A percentile compares a stretch with the other conserved stretches of the same genome.
phyloP scores from a whole-genome alignment of 2,113 vertebrate species.

The Leucopternis melanops region DNA sequence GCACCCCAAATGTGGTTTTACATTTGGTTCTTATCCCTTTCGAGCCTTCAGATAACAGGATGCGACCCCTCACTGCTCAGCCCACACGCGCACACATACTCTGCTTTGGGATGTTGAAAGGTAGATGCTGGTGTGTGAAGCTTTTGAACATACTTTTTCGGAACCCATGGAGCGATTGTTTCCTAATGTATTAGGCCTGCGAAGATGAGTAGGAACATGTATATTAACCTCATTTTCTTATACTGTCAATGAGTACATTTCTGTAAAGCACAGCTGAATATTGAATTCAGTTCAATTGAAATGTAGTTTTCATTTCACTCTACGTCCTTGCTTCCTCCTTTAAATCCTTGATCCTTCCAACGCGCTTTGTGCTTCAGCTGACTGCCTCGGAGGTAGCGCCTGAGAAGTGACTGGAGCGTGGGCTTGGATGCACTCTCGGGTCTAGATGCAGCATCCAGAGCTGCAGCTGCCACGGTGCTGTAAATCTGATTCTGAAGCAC shows the following conservation, averaged over 20 bases:
- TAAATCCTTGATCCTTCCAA: neutral
- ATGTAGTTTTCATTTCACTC: neutral
- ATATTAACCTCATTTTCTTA: neutral
- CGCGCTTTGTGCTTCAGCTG: neutral
- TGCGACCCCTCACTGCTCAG: rapidly evolving
- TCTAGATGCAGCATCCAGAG: no score
- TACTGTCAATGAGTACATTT: neutral
- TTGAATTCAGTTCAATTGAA: neutral
- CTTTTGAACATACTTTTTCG: neutral
- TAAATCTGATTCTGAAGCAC: neutral
- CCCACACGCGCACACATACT: rapidly evolving
- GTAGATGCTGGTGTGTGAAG: neutral
- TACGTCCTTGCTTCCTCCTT: no score
- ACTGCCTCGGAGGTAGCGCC: rapidly evolving
- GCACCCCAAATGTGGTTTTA: rapidly evolving
- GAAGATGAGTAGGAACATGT: neutral
- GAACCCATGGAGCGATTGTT: rapidly evolving
- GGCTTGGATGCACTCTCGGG: no score
- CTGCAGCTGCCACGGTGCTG: rapidly evolving
- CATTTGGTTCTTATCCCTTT: neutral
- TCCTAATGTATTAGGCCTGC: neutral
- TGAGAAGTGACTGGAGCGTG: rapidly evolving
- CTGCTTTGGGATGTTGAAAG: rapidly evolving
- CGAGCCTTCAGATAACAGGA: no score
- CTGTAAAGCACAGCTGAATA: rapidly evolving